phyloP scores from a whole-genome alignment of 2,113 vertebrate species.

The Albula goreensis region DNA sequence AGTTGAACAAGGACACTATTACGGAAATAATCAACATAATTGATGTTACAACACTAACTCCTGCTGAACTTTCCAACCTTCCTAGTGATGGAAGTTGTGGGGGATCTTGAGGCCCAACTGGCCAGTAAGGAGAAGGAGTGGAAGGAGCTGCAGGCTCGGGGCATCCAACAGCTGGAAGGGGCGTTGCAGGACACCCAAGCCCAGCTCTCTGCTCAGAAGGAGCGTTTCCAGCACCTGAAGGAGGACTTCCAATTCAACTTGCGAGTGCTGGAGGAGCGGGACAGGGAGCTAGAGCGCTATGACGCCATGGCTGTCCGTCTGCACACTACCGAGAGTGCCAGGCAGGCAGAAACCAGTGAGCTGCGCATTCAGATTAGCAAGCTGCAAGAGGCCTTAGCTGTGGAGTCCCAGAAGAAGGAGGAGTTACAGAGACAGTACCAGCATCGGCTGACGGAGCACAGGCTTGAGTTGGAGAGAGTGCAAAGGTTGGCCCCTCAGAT shows the following conservation, averaged over 20 bases:
- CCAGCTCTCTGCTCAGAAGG: slow-evolving; percentile 56
- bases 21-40: neutral
- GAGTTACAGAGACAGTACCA: slow-evolving; percentile 53
- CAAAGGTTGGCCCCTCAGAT: slow-evolving; percentile 59
- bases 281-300: slow-evolving; percentile 70
- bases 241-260: slow-evolving; percentile 30
- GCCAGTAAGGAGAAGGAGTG: slow-evolving; percentile 72
- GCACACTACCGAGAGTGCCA: slow-evolving; percentile 55
- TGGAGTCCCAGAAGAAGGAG: slow-evolving; percentile 48
- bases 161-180: slow-evolving; percentile 57
- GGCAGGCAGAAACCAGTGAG: slow-evolving; percentile 68
- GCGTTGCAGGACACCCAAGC: slow-evolving; percentile 53
- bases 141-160: slow-evolving; percentile 62
- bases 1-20: neutral
- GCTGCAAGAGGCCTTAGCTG: slow-evolving; percentile 57
- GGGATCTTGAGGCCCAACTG: slow-evolving; percentile 62
- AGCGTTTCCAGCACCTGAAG: slow-evolving; percentile 47
- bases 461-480: slow-evolving; percentile 61
- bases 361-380: slow-evolving; percentile 64
- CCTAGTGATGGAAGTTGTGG: slow-evolving; percentile 49
- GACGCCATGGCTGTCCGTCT: slow-evolving; percentile 56
- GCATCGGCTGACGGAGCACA: slow-evolving; percentile 55
- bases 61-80: neutral
- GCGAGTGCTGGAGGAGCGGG: slow-evolving; percentile 73
- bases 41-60: too few relatives aligned